These are phyloP conservation scores for Onthophagus sagittarius DNA, from an alignment of 2,888 invertebrate genomes.

Conservation along the genomic window DNA sequence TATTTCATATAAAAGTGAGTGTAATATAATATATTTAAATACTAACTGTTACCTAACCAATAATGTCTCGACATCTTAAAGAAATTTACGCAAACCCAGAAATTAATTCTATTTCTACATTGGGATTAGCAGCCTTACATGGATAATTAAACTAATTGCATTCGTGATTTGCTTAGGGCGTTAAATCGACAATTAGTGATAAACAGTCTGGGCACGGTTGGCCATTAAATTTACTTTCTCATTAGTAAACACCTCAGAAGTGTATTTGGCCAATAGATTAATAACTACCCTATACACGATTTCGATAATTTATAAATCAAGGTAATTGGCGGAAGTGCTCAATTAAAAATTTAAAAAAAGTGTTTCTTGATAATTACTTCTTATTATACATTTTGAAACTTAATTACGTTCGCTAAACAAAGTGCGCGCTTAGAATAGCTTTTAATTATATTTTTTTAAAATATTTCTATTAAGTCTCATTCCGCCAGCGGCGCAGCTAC, in stretches of 20 bases:
- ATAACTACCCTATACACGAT: not conserved
- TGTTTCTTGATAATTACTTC: not conserved
- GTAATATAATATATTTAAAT: too few species aligned
- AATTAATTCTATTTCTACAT: too few species aligned
- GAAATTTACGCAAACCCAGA: too few species aligned
- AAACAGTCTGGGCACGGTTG: not conserved
- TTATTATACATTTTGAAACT: too few species aligned
- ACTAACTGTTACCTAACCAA: too few species aligned
- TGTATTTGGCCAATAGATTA: not conserved
- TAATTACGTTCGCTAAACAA: too few species aligned
- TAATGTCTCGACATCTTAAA: too few species aligned
- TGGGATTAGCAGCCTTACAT: not conserved
- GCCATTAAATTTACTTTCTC: not conserved
- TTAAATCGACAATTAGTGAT: not conserved
- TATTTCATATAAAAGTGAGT: too few species aligned
- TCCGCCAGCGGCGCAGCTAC: too few species aligned
- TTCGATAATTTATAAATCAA: not conserved
- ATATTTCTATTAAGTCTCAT: too few species aligned
- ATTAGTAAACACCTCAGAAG: not conserved
- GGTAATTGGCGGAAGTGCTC: not conserved
- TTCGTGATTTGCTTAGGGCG: not conserved
- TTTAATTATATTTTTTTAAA: too few species aligned
- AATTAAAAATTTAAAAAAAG: not conserved
- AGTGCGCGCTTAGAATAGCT: too few species aligned
- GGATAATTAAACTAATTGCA: not conserved